Percentiles rank a stretch among this genome's conserved stretches.
Conservation (phyloP, 2,113 vertebrate species). For the Sarotherodon lohbergeri region DNA sequence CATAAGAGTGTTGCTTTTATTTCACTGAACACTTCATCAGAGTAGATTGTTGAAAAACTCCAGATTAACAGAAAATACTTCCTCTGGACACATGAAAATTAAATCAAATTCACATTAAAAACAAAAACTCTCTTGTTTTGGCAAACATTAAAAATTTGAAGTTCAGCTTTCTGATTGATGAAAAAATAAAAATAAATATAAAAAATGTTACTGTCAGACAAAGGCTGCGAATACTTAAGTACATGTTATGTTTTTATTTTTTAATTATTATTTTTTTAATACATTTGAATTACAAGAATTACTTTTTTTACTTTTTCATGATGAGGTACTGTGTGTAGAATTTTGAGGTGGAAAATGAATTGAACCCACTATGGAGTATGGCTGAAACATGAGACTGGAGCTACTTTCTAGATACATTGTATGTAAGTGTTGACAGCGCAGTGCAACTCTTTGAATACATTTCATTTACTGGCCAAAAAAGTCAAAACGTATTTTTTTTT, state of each 20-base stretch:
- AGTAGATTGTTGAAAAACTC: not conserved
- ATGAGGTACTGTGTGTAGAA: not conserved
- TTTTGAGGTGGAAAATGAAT: not conserved
- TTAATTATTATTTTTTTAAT: accelerated
- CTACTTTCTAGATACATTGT: not conserved
- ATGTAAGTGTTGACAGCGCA: not conserved
- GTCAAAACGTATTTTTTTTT: not conserved
- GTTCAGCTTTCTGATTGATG: not conserved
- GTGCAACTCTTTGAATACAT: not conserved
- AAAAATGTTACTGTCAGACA: not conserved
- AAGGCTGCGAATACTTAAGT: not conserved
- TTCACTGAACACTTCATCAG: not conserved
- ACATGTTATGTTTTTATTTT: not conserved
- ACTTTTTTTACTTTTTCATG: not conserved
- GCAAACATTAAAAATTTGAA: not conserved
- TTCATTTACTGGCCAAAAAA: not conserved
- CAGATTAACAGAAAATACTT: not conserved
- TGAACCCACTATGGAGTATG: not conserved
- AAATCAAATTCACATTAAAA: not conserved
- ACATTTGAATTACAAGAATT: not conserved
- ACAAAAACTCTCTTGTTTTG: not conserved
- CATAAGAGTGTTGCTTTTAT: not conserved
- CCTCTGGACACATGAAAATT: not conserved
- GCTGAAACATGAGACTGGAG: not conserved
- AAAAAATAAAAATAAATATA: not conserved